phyloP scores from a whole-genome alignment of 2,797 vertebrate genomes.

The Lithobates sylvaticus region DNA sequence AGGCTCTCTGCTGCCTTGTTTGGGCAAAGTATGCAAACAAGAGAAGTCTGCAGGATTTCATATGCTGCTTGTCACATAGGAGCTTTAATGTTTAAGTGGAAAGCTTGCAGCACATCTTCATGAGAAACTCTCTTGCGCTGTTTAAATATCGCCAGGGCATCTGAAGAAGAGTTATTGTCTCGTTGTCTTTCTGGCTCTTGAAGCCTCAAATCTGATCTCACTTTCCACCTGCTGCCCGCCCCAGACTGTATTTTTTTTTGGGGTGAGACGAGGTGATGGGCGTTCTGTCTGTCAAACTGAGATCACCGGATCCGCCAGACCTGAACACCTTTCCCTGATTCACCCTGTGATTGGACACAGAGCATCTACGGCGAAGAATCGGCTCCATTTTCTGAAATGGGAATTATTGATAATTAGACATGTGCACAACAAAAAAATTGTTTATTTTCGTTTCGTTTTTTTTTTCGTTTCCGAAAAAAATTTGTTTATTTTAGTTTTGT shows the following conservation, averaged over 20 bases:
- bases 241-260: not conserved
- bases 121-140: slow-evolving; percentile 11
- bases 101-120: slow-evolving; percentile 50
- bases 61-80: slow-evolving; percentile 35
- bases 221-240: slow-evolving; percentile 1
- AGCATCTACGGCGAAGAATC: not conserved
- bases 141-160: slow-evolving; percentile 1
- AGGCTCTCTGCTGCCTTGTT: slow-evolving; percentile 74
- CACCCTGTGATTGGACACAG: not conserved
- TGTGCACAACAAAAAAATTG: too few species aligned
- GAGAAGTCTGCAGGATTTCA: slow-evolving; percentile 53
- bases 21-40: slow-evolving; percentile 71
- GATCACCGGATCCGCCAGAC: not conserved
- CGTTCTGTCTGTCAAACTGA: too few species aligned
- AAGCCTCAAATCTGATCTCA: not conserved
- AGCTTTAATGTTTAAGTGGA: slow-evolving; percentile 18
- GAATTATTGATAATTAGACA: too few species aligned
- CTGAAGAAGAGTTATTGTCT: not conserved
- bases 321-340: not conserved
- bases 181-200: not conserved
- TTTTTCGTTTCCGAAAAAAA: too few species aligned
- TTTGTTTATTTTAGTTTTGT: too few species aligned
- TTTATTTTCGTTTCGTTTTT: too few species aligned
- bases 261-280: too few species aligned
- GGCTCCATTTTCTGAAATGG: too few species aligned